Evolutionary conservation across 2,113 vertebrate species (phyloP), one percentile per base, ranked within the genome.

Genomic region (Theristicus caerulescens): DNA sequence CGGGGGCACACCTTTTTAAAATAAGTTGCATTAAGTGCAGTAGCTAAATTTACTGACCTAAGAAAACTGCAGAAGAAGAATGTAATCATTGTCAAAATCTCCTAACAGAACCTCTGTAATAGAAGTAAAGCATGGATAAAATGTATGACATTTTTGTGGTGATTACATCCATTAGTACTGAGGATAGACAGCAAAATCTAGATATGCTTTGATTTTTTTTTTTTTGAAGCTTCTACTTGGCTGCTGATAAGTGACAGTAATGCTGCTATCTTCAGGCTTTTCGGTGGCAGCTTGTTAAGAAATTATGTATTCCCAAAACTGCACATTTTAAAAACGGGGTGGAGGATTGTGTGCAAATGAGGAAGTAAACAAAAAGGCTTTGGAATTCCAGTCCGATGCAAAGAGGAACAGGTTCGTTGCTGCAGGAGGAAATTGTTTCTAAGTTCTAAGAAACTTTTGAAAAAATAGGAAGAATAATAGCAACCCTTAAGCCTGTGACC

Each of bases 321-420:
- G 55, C 6, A 9, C 18, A 3, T 73, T 94, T 82, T 71, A 44
- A 71, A 88, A 84, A 22, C 0, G 29, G 18, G 13, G 16, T 22
- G 76, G 71, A 62, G 71, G 61, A 49, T 76, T 84, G 69, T 90
- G 55, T 88, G 86, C 77, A 89, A 84, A 96, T 67, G 57, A 88
- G 90, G 80, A 86, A 84, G 34, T 67, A 79, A 92, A 93, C 90
- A 93, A 86, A 92, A 65, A 65, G 54, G 49, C 90, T 74, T 79
- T 72, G 94, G 82, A 76, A 91, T 95, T 94, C 58, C 69, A 82
- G 44, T 12, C 13, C 15, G 12, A 10, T 92, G 51, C 57, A 61
- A 83, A 83, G 92, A 86, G 86, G 72, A 93, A 49, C 76, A 71
- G 36, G 14, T 88, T 92, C 47, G 8, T 14, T 62, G 38, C 72